A percentile compares a stretch with the other conserved stretches of the same genome.
Conservation (phyloP, 2,888 invertebrate genomes). For the Phyllotreta cruciferae region DNA sequence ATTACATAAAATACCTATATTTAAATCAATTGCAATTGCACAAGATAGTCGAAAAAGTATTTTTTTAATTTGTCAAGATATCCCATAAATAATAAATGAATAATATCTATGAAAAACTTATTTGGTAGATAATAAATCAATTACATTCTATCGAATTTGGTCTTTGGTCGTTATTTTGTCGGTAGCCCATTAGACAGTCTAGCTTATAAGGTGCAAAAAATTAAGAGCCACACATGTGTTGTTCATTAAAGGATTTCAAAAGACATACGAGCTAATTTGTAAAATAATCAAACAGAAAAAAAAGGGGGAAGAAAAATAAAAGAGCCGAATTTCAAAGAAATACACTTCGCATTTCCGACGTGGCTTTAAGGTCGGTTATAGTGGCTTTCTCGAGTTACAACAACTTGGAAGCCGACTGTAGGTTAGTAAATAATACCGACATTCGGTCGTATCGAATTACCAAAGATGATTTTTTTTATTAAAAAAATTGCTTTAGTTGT, state of each 20-base stretch:
- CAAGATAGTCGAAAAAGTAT: neutral
- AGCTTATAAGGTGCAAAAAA: slow-evolving; percentile 11
- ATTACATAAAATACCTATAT: too few species aligned
- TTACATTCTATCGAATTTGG: too few species aligned
- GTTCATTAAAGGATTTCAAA: slow-evolving; percentile 12
- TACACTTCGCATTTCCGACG: slow-evolving; percentile 26
- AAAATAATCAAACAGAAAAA: slow-evolving; percentile 27
- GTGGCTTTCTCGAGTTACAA: slow-evolving; percentile 22
- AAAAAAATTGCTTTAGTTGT: too few species aligned
- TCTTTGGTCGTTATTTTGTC: too few species aligned
- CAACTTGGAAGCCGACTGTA: slow-evolving; percentile 21
- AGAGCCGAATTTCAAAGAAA: slow-evolving; percentile 27
- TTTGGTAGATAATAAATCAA: too few species aligned
- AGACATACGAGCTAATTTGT: slow-evolving; percentile 28
- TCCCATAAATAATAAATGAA: too few species aligned
- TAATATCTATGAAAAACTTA: too few species aligned
- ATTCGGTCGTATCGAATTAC: slow-evolving; percentile 15
- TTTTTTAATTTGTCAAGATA: neutral
- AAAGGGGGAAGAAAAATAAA: slow-evolving; percentile 17
- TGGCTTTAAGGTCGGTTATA: slow-evolving; percentile 16
- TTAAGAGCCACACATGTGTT: slow-evolving; percentile 14
- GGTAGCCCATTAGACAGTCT: too few species aligned
- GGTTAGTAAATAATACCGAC: slow-evolving; percentile 21
- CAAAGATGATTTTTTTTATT: too few species aligned
- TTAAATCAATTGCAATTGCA: too few species aligned